Percentiles rank a stretch among this genome's conserved stretches.
Conservation (phyloP, 2,797 vertebrate species). For the Brachyrhaphis roseni region DNA sequence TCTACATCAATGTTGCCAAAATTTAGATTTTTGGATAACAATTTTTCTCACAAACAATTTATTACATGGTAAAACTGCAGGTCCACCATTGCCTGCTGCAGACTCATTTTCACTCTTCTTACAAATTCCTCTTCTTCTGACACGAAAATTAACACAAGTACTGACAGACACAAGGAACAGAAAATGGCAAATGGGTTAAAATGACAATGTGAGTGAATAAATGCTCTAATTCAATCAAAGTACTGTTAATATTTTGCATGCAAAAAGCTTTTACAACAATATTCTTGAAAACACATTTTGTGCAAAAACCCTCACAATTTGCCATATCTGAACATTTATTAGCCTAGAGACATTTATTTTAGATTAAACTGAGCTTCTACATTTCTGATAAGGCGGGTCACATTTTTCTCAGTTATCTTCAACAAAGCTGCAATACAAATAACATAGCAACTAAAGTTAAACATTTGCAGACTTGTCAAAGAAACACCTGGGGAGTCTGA, state of each 20-base stretch:
- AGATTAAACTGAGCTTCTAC: background rate
- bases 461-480: slow-evolving; percentile 23
- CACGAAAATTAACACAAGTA: background rate
- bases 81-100: background rate
- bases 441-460: slow-evolving; percentile 35
- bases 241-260: background rate
- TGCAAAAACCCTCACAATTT: background rate
- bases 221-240: background rate
- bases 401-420: slow-evolving; percentile 39
- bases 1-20: background rate
- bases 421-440: slow-evolving; percentile 40
- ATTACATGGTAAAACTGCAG: background rate
- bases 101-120: background rate
- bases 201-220: background rate
- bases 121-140: background rate
- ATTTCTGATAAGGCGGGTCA: slow-evolving; percentile 24
- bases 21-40: background rate
- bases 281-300: background rate
- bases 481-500: slow-evolving; percentile 25
- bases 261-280: background rate
- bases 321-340: background rate
- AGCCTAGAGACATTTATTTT: slow-evolving; percentile 7
- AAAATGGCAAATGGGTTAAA: background rate
- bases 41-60: background rate
- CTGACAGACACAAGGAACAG: background rate